Percentiles rank a stretch among this genome's conserved stretches.
phyloP scores from a whole-genome alignment of 2,113 vertebrate species.

The Martes martes region DNA sequence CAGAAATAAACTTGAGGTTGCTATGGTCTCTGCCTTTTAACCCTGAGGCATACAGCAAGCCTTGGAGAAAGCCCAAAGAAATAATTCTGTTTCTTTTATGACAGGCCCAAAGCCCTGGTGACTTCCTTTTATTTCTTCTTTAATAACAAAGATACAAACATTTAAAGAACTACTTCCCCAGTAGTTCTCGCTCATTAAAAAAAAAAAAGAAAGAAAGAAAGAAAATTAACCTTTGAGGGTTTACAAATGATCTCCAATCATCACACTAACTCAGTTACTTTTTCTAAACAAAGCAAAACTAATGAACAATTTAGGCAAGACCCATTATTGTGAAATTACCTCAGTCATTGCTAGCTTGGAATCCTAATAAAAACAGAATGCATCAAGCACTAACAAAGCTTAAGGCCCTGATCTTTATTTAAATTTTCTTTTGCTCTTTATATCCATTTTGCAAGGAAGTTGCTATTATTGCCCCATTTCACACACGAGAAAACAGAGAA shows the following conservation, averaged over 20 bases:
- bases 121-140: background rate
- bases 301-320: background rate
- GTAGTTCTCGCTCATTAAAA: background rate
- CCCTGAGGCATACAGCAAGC: background rate
- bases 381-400: background rate
- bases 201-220: background rate
- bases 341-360: background rate
- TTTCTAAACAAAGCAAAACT: background rate
- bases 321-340: background rate
- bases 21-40: background rate
- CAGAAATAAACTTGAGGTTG: background rate
- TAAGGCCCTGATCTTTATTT: background rate
- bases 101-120: background rate
- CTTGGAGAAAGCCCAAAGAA: background rate
- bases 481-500: background rate
- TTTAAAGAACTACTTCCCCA: background rate
- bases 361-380: background rate
- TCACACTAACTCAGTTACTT: background rate
- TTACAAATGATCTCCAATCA: background rate
- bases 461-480: background rate
- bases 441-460: background rate
- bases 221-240: background rate
- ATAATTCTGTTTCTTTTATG: background rate
- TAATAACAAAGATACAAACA: background rate
- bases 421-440: background rate